phyloP scores from a whole-genome alignment of 1,140 invertebrate genomes.

The Saccostrea glomerata region DNA sequence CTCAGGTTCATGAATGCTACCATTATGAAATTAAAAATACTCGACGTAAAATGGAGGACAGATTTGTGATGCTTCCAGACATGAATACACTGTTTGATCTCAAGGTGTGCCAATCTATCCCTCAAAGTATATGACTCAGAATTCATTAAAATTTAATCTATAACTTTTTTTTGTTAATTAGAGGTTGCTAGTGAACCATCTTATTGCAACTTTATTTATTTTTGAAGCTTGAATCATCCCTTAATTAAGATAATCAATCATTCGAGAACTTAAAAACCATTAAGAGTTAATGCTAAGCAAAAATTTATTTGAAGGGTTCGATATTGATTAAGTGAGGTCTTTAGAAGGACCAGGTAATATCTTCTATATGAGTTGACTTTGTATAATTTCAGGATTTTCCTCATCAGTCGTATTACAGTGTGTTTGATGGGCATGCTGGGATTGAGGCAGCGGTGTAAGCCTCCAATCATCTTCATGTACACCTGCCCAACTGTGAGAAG shows the following conservation, averaged over 20 bases:
- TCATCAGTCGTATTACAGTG: conserved; percentile 90
- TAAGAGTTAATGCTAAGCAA: too few relatives aligned
- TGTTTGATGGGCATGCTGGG: conserved; percentile 98
- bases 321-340: too few relatives aligned
- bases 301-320: too few relatives aligned
- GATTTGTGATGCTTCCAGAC: conserved; percentile 86
- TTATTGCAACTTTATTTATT: too few relatives aligned
- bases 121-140: too few relatives aligned
- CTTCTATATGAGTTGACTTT: too few relatives aligned
- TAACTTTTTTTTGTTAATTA: too few relatives aligned
- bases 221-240: too few relatives aligned
- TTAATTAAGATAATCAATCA: neutral
- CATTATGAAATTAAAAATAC: conserved; percentile 88
- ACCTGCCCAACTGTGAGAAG: conserved; percentile 82
- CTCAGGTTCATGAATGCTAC: conserved; percentile 73
- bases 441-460: conserved; percentile 92
- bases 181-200: too few relatives aligned
- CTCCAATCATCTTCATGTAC: conserved; percentile 92
- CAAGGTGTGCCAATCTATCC: conserved; percentile 73
- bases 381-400: conserved; percentile 72
- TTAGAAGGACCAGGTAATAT: too few relatives aligned
- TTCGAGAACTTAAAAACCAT: neutral
- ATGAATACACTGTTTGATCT: conserved; percentile 79
- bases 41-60: conserved; percentile 92
- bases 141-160: too few relatives aligned